Evolutionary conservation across 2,888 invertebrate species (phyloP), one percentile per base, ranked within the genome.

Genomic region (Dysmachus trigonus): DNA sequence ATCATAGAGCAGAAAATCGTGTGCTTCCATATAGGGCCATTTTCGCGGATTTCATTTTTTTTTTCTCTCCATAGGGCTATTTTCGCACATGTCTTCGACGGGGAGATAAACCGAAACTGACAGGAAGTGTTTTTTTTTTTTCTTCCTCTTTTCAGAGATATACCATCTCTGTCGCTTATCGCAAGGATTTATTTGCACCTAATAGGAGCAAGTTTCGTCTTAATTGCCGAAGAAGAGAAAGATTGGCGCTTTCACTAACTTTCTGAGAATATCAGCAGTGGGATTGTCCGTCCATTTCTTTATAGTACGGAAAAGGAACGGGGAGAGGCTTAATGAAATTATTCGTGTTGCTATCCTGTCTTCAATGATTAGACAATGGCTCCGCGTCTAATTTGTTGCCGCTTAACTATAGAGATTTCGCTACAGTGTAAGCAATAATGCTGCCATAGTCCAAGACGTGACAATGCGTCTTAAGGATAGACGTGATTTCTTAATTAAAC

Each of bases 131-230:
- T 38, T 38, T 76, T 76, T 76, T 22, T 18, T 38, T 7, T 18
- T 38, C 22, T 76, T 76, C 38, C 13, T 18, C 38, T 18, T 38
- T 38, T 76, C 18, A 22, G 27, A 62, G 62, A 22, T 22, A 22
- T 8, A 18, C 76, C 76, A 33, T 35, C 38, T 38, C 38, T 76
- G 33, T 38, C 41, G 33, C n/a, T 76, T 76, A 76, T 35, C 76
- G 33, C 38, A 15, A 76, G 76, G 76, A 76, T 76, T 76, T 76
- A 76, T 76, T 76, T 76, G 38, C 76, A 62, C 35, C 76, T 38
- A 76, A 76, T 38, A 76, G 76, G 76, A 76, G 73, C 73, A 76
- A 38, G 76, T 76, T 76, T 38, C 22, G 31, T 38, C 76, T 41
- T 76, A 76, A 76, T 76, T 76, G 76, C 62, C 27, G 41, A 2